phyloP scores from a whole-genome alignment of 2,888 invertebrate species.

The Tetanocera ferruginea region DNA sequence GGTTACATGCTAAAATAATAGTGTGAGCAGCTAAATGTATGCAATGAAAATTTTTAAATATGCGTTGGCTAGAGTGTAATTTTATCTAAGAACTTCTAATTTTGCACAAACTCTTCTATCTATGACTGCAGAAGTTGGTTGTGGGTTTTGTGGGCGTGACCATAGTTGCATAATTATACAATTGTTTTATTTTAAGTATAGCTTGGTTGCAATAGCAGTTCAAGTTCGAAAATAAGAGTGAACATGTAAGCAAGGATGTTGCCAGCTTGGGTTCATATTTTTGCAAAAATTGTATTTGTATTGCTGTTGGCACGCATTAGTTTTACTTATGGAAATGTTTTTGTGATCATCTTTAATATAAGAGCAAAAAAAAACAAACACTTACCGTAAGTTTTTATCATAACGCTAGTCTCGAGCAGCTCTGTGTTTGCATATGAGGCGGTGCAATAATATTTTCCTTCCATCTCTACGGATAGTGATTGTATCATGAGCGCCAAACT shows the following conservation, averaged over 20 bases:
- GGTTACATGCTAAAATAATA: neutral
- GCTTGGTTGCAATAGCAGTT: too few species aligned
- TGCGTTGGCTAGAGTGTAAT: constrained; percentile 6
- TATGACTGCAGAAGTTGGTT: too few species aligned
- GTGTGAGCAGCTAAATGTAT: constrained; percentile 13
- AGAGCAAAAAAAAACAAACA: constrained; percentile 45
- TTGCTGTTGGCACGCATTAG: neutral
- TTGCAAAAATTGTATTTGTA: neutral
- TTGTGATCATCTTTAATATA: neutral
- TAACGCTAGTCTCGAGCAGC: constrained; percentile 76
- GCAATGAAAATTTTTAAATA: neutral
- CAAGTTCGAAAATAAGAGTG: too few species aligned
- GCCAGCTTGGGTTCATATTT: too few species aligned
- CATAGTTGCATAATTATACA: too few species aligned
- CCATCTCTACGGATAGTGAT: constrained; percentile 80
- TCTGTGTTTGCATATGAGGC: constrained; percentile 84
- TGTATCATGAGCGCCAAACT: constrained; percentile 82
- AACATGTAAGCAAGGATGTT: too few species aligned
- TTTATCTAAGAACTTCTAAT: neutral
- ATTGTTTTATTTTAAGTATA: too few species aligned
- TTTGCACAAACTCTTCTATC: neutral
- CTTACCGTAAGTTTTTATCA: constrained; percentile 81
- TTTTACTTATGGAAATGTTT: neutral
- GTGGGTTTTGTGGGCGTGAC: too few species aligned
- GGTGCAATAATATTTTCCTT: constrained; percentile 85